These are phyloP conservation scores for Bryconaethiops microstoma DNA, from an alignment of 2,797 vertebrate genomes.

Conservation along the genomic window DNA sequence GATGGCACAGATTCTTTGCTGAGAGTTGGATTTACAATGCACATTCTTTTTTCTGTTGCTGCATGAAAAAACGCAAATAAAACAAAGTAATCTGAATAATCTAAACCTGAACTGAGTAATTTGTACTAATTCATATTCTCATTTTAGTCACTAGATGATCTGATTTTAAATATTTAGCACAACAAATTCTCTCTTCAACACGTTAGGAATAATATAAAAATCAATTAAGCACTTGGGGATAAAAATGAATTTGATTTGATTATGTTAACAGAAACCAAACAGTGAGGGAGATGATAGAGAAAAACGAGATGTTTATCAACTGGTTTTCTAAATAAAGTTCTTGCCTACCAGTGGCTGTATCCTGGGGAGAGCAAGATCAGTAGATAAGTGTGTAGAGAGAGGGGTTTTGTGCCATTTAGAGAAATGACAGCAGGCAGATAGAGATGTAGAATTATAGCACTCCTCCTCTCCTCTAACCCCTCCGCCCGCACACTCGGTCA, in stretches of 20 bases:
- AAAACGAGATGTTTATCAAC: background rate
- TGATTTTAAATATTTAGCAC: background rate
- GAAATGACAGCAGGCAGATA: slow-evolving; percentile 45
- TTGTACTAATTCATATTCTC: background rate
- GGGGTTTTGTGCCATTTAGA: slow-evolving; percentile 5
- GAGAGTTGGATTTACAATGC: background rate
- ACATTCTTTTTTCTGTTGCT: slow-evolving; percentile 20
- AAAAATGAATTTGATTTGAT: background rate
- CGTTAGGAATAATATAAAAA: background rate
- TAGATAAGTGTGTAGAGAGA: background rate
- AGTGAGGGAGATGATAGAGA: background rate
- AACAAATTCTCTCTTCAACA: background rate
- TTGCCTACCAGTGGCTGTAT: background rate
- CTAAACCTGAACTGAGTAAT: background rate
- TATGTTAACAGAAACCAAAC: background rate
- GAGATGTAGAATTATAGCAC: slow-evolving; percentile 38
- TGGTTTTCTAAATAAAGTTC: background rate
- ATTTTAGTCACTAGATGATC: background rate
- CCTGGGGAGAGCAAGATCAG: background rate
- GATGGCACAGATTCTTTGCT: background rate
- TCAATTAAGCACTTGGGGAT: background rate
- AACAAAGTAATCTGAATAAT: slow-evolving; percentile 7
- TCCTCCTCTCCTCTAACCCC: slow-evolving; percentile 7
- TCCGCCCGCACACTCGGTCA: slow-evolving; percentile 7
- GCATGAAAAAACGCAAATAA: slow-evolving; percentile 23